Base-by-base conservation (phyloP, 2,797 vertebrate species). In the Phalloptychus januarius region DNA sequence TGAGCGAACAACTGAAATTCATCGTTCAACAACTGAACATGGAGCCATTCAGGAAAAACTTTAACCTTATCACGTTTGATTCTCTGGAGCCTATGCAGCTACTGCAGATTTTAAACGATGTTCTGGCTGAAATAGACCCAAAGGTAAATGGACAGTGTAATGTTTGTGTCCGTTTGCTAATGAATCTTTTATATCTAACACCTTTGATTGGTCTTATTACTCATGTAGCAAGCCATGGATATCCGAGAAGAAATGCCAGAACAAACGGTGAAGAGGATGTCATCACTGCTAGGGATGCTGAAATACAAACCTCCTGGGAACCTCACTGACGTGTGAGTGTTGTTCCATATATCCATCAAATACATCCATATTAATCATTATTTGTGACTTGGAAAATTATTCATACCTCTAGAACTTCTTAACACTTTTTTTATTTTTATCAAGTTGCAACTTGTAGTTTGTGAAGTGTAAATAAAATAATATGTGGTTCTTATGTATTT, bases 51-150 rank as follows among this genome's bases (percentile, higher is more conserved):
- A 97, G 93, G 95, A 99, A 97, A 92, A 99, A 89, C 91, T 97
- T 98, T 74, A 99, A 98, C 83, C 93, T 99, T 79, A 98, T 99
- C 90, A 98, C 97, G 0, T 99, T 99, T 89, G 98, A 99, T 93
- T 99, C 97, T 0, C 91, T 98, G 63, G 97, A 99, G 84, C 94
- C 98, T 38, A 91, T 95, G 95, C 98, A 98, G 82, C 95, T 99
- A 71, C 94, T 99, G 87, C 98, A 99, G 93, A 93, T 97, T 86
- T 95, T 99, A 77, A 99, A 92, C 77, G 98, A 99, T 86, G 97
- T 98, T 54, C 93, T 99, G 90, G 96, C 97, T 42, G 97, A 98
- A 94, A 96, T 99, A 89, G 98, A 99, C 88, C 95, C 97, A 7
- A 99, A 98, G 97, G 98, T 99, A 92, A 93, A 90, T 7, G 23